A percentile compares a stretch with the other conserved stretches of the same genome.
Conservation (phyloP, 2,113 vertebrate genomes). For the Alectura lathami region DNA sequence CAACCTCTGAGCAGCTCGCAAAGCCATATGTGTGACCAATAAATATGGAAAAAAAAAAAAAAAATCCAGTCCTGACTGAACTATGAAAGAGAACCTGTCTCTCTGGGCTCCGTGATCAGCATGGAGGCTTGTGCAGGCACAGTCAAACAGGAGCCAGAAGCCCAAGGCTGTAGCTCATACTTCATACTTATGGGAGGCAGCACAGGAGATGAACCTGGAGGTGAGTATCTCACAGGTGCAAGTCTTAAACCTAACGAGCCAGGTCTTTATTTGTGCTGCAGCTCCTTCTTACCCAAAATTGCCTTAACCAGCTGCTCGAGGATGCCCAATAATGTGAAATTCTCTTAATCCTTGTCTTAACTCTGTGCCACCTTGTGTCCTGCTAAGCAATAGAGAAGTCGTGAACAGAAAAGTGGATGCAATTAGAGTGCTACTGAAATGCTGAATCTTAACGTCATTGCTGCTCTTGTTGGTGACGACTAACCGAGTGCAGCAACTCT, state of each 20-base stretch:
- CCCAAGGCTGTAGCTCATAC: background rate
- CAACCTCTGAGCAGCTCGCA: conserved; percentile 22
- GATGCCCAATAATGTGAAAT: background rate
- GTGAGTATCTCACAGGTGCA: background rate
- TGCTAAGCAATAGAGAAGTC: conserved; percentile 1
- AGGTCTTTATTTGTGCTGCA: background rate
- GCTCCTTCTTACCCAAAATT: background rate
- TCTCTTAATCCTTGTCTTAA: background rate
- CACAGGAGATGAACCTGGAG: background rate
- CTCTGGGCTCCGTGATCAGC: background rate
- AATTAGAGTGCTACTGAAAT: background rate
- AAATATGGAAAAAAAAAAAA: background rate
- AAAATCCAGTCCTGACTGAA: background rate
- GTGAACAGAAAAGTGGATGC: background rate
- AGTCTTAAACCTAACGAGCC: conserved; percentile 19
- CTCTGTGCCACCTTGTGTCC: conserved; percentile 1
- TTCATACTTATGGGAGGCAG: background rate
- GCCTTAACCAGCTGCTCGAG: conserved; percentile 4
- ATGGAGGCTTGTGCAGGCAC: background rate
- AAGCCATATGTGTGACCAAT: conserved; percentile 32
- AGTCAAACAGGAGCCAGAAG: background rate
- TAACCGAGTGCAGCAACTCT: conserved; percentile 23
- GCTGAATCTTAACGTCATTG: background rate
- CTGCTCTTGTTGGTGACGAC: conserved; percentile 13
- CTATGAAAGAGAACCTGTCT: background rate